Percentiles rank a stretch among this genome's conserved stretches.
Conservation (phyloP, 2,888 invertebrate species). For the Drosophila macrospina region DNA sequence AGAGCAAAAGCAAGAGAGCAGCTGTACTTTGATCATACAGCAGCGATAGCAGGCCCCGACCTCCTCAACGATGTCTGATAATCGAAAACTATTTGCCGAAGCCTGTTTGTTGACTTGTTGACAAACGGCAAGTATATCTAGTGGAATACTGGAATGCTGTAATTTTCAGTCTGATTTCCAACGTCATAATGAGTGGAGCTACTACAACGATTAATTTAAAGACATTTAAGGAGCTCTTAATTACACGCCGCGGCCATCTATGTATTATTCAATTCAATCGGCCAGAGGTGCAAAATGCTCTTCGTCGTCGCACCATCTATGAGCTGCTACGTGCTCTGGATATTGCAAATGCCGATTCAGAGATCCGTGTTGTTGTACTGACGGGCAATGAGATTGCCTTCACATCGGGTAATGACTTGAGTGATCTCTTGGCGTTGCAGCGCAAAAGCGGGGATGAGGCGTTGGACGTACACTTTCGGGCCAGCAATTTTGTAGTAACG, state of each 20-base stretch:
- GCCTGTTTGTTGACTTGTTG: constrained; percentile 36
- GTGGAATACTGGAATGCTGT: constrained; percentile 6
- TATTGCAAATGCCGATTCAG: constrained; percentile 89
- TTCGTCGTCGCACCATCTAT: constrained; percentile 89
- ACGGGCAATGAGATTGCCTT: constrained; percentile 86
- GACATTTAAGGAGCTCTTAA: constrained; percentile 55
- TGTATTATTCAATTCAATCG: constrained; percentile 90
- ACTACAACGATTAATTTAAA: constrained; percentile 35
- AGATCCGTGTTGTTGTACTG: constrained; percentile 90
- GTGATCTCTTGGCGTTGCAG: constrained; percentile 44
- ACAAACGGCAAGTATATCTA: constrained; percentile 13
- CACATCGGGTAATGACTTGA: constrained; percentile 70
- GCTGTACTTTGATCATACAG: constrained; percentile 47
- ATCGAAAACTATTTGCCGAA: constrained; percentile 29
- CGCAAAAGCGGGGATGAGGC: constrained; percentile 45
- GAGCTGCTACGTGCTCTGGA: constrained; percentile 88
- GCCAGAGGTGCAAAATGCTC: constrained; percentile 92
- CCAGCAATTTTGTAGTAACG: constrained; percentile 84
- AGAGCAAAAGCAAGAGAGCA: neutral
- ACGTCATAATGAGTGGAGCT: constrained; percentile 48
- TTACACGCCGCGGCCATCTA: constrained; percentile 85
- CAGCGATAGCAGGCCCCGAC: constrained; percentile 42
- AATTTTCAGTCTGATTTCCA: constrained; percentile 29
- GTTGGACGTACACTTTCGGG: constrained; percentile 75
- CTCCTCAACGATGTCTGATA: constrained; percentile 44